Evolutionary conservation across 2,888 invertebrate genomes (phyloP), one percentile per base, ranked within the genome.

Genomic region (Stenchaetothrips biformis): DNA sequence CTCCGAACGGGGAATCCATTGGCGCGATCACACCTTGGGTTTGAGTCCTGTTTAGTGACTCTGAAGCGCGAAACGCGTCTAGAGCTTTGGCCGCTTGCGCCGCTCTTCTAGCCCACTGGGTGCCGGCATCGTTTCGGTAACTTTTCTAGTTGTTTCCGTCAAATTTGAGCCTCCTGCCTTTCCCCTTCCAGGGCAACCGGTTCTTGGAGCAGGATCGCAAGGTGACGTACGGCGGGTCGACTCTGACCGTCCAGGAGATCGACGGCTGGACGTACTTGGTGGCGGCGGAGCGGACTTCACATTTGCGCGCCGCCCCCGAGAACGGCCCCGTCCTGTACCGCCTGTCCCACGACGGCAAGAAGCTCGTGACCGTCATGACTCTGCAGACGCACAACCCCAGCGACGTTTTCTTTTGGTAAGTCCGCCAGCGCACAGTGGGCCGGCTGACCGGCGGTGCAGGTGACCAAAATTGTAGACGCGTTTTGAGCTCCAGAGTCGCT

Each of bases 251-350:
- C 25, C 67, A 25, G 25, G 25, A 74, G 3, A 74, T 74, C 67
- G 67, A 25, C 67, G 67, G 67, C 67, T 74, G 67, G 67, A 21
- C 25, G 21, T 74, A 74, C 67, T 25, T 74, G 67, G 67, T 74
- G 67, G 67, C 67, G 67, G 21, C 67, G 21, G 67, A 74, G 25
- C 21, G 67, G 21, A 21, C 25, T 21, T 21, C 67, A 25, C 67
- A 74, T 9, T 25, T 25, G 21, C 67, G 67, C 25, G 67, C 21
- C 25, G 25, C 21, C 21, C 67, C 67, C 2, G 21, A 74, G 67
- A 25, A 25, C 21, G 67, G 67, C 21, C 25, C 67, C 67, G 25
- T 74, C 67, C 67, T 74, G 25, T 74, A 74, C 67, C 67, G 67
- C 21, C 67, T 74, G 67, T 74, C 67, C 8, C 67, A 9, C 21